These are phyloP conservation scores for Myrmophylax atrothorax DNA, from an alignment of 2,113 vertebrate genomes.

Conservation along the genomic window DNA sequence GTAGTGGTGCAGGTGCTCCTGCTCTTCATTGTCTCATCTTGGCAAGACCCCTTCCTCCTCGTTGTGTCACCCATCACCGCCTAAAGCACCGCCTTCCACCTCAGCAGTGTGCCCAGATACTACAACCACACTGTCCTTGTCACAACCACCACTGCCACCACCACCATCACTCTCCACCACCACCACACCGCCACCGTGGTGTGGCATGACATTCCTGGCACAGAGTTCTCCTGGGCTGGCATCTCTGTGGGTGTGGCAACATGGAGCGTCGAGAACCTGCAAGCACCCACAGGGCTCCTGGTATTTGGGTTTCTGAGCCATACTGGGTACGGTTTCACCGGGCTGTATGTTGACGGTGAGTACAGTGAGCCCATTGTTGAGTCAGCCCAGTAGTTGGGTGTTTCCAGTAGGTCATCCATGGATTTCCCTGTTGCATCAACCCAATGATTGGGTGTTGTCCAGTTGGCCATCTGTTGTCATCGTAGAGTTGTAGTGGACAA, in stretches of 20 bases:
- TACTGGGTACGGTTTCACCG: slow-evolving; percentile 69
- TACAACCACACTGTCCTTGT: slow-evolving; percentile 63
- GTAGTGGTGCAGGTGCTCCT: not conserved
- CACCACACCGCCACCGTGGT: not conserved
- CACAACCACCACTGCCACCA: not conserved
- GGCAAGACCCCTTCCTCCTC: slow-evolving; percentile 53
- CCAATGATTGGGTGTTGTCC: not conserved
- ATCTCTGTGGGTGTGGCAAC: not conserved
- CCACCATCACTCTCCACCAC: slow-evolving; percentile 27
- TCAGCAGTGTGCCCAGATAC: slow-evolving; percentile 14
- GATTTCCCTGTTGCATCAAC: no score
- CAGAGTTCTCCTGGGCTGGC: slow-evolving; percentile 72
- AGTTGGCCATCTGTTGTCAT: not conserved
- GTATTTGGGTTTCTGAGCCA: slow-evolving; percentile 52
- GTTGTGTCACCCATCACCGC: not conserved
- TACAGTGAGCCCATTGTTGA: not conserved
- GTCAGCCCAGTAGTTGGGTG: accelerated
- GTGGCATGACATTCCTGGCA: slow-evolving; percentile 60
- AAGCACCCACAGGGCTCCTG: slow-evolving; percentile 60
- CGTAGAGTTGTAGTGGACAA: no score
- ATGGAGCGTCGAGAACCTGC: not conserved
- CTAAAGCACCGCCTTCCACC: slow-evolving; percentile 67
- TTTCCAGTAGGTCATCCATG: not conserved
- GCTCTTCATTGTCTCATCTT: not conserved
- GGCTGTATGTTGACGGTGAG: not conserved